phyloP scores from a whole-genome alignment of 2,888 invertebrate genomes.

The Noctua comes region DNA sequence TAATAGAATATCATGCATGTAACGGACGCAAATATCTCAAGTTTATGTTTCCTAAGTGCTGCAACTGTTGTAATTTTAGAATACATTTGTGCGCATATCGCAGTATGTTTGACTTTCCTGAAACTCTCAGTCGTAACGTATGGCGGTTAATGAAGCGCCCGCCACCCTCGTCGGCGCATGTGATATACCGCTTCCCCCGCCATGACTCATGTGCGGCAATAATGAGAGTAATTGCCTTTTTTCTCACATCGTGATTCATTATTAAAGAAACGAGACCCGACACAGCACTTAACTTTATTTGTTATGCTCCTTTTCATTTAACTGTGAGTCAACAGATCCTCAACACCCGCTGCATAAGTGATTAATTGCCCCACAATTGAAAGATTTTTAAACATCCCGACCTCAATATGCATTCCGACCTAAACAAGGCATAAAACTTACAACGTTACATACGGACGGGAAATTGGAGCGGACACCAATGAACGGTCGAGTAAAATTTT shows the following conservation, averaged over 20 bases:
- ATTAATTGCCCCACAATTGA: slow-evolving; percentile 73
- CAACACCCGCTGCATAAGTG: slow-evolving; percentile 73
- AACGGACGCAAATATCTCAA: slow-evolving; percentile 4
- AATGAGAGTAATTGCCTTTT: slow-evolving; percentile 88
- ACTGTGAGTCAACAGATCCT: slow-evolving; percentile 79
- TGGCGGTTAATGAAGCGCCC: slow-evolving; percentile 58
- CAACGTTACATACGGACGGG: slow-evolving; percentile 43
- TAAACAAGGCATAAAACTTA: slow-evolving; percentile 62
- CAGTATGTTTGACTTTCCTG: slow-evolving; percentile 45
- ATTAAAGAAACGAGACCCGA: slow-evolving; percentile 78
- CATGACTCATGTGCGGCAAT: slow-evolving; percentile 83
- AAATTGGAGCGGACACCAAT: slow-evolving; percentile 66
- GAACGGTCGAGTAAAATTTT: slow-evolving; percentile 64
- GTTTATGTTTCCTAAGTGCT: not conserved
- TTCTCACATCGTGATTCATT: slow-evolving; percentile 89
- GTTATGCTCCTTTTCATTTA: slow-evolving; percentile 84
- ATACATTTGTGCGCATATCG: slow-evolving; percentile 29
- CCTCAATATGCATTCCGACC: slow-evolving; percentile 63
- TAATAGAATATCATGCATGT: not conserved
- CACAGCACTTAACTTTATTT: slow-evolving; percentile 81
- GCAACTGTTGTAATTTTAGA: slow-evolving; percentile 25
- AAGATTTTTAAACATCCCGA: slow-evolving; percentile 70
- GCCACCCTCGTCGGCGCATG: slow-evolving; percentile 64
- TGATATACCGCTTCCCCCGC: slow-evolving; percentile 75
- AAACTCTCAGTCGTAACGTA: slow-evolving; percentile 67